phyloP scores from a whole-genome alignment of 2,888 invertebrate genomes.

The Philonicus albiceps region DNA sequence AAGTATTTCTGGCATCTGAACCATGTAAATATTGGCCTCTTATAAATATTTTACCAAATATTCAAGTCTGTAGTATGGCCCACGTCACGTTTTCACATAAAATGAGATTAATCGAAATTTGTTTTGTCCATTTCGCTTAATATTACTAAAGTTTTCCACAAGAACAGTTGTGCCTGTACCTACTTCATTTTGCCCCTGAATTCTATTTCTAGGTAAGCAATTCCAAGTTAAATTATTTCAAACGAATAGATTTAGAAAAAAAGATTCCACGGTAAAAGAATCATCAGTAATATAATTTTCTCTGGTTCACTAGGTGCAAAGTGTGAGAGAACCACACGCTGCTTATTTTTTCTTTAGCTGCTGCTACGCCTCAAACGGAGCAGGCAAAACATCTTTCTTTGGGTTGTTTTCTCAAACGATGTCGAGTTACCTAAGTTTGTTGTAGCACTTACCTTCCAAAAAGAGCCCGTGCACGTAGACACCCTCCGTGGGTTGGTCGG shows the following conservation, averaged over 20 bases:
- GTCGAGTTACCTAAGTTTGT: neutral
- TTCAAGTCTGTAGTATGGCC: neutral
- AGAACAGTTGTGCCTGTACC: neutral
- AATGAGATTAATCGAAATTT: conserved; percentile 13
- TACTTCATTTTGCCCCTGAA: neutral
- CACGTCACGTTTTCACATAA: neutral
- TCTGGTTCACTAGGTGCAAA: neutral
- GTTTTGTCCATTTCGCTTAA: neutral
- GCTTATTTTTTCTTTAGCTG: neutral
- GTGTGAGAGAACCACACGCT: neutral
- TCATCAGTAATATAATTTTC: conserved; percentile 6
- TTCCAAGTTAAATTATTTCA: conserved; percentile 26
- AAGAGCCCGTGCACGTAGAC: conserved; percentile 91
- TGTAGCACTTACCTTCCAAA: conserved; percentile 77
- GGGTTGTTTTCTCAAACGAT: neutral
- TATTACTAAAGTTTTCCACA: neutral
- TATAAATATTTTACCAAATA: neutral
- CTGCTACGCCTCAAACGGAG: neutral
- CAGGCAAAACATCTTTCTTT: neutral
- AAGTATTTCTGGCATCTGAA: neutral
- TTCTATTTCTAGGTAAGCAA: neutral
- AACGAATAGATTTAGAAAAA: neutral
- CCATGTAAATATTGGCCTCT: neutral
- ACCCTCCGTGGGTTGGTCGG: conserved; percentile 89
- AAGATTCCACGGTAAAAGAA: neutral